phyloP scores from a whole-genome alignment of 2,797 vertebrate genomes.

The Tadarida brasiliensis region DNA sequence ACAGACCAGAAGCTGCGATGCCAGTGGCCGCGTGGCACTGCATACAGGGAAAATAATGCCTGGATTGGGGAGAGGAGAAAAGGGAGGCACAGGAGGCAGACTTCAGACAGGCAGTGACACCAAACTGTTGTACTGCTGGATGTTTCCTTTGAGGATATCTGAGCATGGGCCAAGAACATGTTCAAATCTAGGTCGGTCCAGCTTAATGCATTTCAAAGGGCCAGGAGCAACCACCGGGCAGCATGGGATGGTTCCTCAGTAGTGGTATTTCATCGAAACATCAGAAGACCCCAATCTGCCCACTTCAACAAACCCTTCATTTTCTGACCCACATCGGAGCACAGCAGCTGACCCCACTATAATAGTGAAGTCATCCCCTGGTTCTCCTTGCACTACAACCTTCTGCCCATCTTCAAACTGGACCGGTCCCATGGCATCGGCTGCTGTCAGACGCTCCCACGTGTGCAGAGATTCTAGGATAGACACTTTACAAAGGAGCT shows the following conservation, averaged over 20 bases:
- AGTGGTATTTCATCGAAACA: slow-evolving; percentile 99
- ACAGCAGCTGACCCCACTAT: slow-evolving; percentile 97
- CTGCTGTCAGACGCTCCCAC: slow-evolving; percentile 98
- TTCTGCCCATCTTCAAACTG: slow-evolving; percentile 99
- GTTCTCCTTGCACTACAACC: slow-evolving; percentile 98
- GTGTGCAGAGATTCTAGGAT: slow-evolving; percentile 99
- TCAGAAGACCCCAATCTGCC: slow-evolving; percentile 97
- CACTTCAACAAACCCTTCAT: slow-evolving; percentile 98
- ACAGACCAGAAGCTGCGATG: slow-evolving; percentile 89
- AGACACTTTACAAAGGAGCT: slow-evolving; percentile 99
- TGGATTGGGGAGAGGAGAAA: slow-evolving; percentile 74
- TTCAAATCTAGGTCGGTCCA: slow-evolving; percentile 97
- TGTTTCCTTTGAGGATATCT: slow-evolving; percentile 98
- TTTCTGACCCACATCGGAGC: slow-evolving; percentile 96
- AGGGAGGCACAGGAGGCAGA: slow-evolving; percentile 75
- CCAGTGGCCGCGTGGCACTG: slow-evolving; percentile 88
- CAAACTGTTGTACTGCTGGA: slow-evolving; percentile 99
- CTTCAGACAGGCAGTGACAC: slow-evolving; percentile 98
- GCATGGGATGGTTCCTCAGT: slow-evolving; percentile 97
- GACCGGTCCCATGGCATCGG: slow-evolving; percentile 96
- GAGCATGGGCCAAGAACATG: slow-evolving; percentile 97
- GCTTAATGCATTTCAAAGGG: slow-evolving; percentile 97
- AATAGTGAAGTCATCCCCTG: slow-evolving; percentile 99
- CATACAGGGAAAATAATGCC: slow-evolving; percentile 88
- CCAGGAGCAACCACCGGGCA: slow-evolving; percentile 96